These are phyloP conservation scores for Tachysurus fulvidraco DNA, from an alignment of 2,113 vertebrate genomes.

Conservation along the genomic window DNA sequence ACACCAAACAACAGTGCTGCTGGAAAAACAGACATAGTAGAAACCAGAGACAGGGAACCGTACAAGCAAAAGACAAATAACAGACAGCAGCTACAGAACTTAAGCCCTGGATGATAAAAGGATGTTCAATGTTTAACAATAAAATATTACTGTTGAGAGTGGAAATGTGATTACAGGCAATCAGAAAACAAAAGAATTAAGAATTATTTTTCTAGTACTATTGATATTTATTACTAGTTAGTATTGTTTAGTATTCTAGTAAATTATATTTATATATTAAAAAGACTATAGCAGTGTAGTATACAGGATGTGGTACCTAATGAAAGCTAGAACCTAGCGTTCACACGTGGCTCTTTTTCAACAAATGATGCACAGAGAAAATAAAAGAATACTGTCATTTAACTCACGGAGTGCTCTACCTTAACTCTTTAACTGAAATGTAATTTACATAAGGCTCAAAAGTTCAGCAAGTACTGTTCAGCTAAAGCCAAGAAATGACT, in stretches of 20 bases:
- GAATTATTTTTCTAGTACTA: not conserved
- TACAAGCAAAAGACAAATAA: constrained; percentile 77
- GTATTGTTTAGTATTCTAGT: not conserved
- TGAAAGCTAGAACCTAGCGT: not conserved
- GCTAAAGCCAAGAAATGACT: constrained; percentile 34
- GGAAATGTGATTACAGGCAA: constrained; percentile 53
- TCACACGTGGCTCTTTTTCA: not conserved
- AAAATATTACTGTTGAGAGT: constrained; percentile 54
- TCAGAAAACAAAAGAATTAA: not conserved
- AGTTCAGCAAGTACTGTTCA: constrained; percentile 27
- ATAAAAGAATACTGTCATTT: not conserved
- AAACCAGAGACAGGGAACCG: constrained; percentile 72
- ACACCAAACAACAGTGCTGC: constrained; percentile 73
- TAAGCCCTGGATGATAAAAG: constrained; percentile 25
- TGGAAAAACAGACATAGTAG: constrained; percentile 73
- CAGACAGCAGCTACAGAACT: constrained; percentile 63
- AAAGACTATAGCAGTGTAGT: not conserved
- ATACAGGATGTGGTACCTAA: not conserved
- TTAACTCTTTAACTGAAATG: constrained; percentile 4
- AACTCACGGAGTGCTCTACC: not conserved
- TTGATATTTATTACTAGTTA: not conserved
- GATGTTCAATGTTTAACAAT: constrained; percentile 67
- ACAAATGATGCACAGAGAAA: not conserved
- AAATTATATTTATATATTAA: not conserved
- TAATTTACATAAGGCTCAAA: constrained; percentile 31